phyloP scores from a whole-genome alignment of 2,797 vertebrate species.

The Channa striata region DNA sequence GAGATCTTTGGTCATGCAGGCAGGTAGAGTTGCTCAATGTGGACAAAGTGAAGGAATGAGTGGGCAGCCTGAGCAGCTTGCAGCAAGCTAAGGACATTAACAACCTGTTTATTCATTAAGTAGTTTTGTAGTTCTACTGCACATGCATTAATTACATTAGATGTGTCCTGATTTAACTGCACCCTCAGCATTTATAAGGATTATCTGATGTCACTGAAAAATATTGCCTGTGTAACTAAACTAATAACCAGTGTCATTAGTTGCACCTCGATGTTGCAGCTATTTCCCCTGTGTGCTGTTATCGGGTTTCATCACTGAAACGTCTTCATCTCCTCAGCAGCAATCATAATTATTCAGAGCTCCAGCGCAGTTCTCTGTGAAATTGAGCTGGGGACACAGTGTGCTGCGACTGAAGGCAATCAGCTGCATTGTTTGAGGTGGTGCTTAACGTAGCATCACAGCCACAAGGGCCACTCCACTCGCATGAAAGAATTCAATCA shows the following conservation, averaged over 20 bases:
- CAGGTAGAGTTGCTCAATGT: slow-evolving; percentile 11
- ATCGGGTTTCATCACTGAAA: slow-evolving; percentile 20
- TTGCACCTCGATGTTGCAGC: neutral
- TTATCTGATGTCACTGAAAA: neutral
- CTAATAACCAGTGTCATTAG: slow-evolving; percentile 18
- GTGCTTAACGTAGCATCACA: slow-evolving; percentile 18
- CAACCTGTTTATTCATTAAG: slow-evolving; percentile 28
- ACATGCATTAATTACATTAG: slow-evolving; percentile 19
- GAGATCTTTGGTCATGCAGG: slow-evolving; percentile 16
- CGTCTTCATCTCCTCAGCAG: slow-evolving; percentile 25
- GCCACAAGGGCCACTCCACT: neutral
- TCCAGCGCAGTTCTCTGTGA: slow-evolving; percentile 22
- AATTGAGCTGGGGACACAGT: slow-evolving; percentile 36
- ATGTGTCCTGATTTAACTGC: slow-evolving; percentile 7
- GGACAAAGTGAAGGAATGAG: slow-evolving; percentile 17
- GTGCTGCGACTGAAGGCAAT: slow-evolving; percentile 11
- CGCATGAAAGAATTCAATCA: slow-evolving; percentile 1
- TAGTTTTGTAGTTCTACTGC: slow-evolving; percentile 15
- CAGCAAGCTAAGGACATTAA: slow-evolving; percentile 11
- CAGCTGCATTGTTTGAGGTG: slow-evolving; percentile 10
- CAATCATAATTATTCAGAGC: slow-evolving; percentile 32
- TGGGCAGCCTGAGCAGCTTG: slow-evolving; percentile 12
- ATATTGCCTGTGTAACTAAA: slow-evolving; percentile 16
- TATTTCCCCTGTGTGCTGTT: slow-evolving; percentile 21
- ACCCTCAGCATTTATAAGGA: neutral